These are phyloP conservation scores for Therioaphis trifolii DNA, from an alignment of 2,888 invertebrate genomes.

Conservation along the genomic window DNA sequence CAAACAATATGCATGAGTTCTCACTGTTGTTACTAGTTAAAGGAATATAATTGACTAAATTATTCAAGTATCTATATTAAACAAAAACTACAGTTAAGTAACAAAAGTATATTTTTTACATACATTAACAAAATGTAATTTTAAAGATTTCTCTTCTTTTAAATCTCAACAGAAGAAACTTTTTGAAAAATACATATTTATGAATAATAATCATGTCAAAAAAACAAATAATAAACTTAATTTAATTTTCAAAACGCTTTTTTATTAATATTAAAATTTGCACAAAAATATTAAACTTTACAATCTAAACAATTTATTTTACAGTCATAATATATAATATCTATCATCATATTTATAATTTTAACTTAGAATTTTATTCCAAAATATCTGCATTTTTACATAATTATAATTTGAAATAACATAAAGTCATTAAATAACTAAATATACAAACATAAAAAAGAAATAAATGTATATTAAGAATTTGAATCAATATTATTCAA, in stretches of 20 bases:
- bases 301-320: slow-evolving; percentile 62
- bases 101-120: too few species aligned
- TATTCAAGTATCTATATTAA: too few species aligned
- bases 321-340: slow-evolving; percentile 58
- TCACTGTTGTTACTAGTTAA: too few species aligned
- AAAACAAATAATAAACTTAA: slow-evolving; percentile 3
- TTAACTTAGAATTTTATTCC: slow-evolving; percentile 39
- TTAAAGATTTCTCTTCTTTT: too few species aligned
- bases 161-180: too few species aligned
- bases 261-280: slow-evolving; percentile 63
- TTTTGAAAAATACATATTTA: not conserved
- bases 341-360: slow-evolving; percentile 52
- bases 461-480: slow-evolving; percentile 57
- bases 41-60: too few species aligned
- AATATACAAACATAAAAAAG: slow-evolving; percentile 61
- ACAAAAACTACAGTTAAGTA: too few species aligned
- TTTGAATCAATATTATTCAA: slow-evolving; percentile 51
- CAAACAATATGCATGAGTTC: too few species aligned
- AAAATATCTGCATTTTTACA: slow-evolving; percentile 58
- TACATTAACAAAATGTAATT: too few species aligned
- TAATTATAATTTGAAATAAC: slow-evolving; percentile 57
- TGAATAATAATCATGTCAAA: not conserved
- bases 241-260: slow-evolving; percentile 57
- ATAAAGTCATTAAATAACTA: slow-evolving; percentile 43
- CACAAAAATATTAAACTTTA: slow-evolving; percentile 63